A percentile compares a stretch with the other conserved stretches of the same genome.
Conservation (phyloP, 2,888 invertebrate species). For the Caenorhabditis afra region DNA sequence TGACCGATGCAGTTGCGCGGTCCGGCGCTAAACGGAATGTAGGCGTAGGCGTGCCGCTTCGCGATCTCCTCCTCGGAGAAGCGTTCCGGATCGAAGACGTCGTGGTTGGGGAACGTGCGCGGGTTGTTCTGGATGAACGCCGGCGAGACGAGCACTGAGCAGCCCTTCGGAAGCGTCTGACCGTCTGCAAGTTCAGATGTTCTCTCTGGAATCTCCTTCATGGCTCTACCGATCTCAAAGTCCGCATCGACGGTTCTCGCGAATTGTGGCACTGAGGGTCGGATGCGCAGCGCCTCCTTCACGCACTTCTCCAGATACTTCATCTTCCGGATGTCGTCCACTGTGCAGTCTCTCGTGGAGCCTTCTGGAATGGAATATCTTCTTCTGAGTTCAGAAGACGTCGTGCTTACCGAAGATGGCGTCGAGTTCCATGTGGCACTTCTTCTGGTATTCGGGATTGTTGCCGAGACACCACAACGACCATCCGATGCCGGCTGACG, state of each 20-base stretch:
- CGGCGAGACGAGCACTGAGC: conserved; percentile 62
- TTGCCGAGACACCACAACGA: conserved; percentile 81
- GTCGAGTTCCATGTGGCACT: conserved; percentile 65
- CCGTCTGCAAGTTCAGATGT: conserved; percentile 55
- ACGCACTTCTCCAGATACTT: conserved; percentile 78
- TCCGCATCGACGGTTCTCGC: conserved; percentile 63
- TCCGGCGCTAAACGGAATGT: conserved; percentile 83
- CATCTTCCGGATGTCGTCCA: conserved; percentile 77
- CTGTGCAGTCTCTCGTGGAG: conserved; percentile 74
- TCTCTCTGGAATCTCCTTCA: not conserved
- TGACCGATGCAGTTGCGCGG: conserved; percentile 82
- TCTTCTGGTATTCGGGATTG: conserved; percentile 81
- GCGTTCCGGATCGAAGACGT: conserved; percentile 62
- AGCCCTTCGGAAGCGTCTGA: conserved; percentile 58
- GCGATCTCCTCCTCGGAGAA: conserved; percentile 62
- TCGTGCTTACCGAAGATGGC: conserved; percentile 50
- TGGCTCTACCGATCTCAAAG: conserved; percentile 58
- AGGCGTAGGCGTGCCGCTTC: conserved; percentile 82
- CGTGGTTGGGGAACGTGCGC: conserved; percentile 40
- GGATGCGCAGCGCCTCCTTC: conserved; percentile 73
- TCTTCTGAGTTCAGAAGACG: no score
- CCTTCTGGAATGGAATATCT: conserved; percentile 54
- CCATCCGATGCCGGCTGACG: conserved; percentile 81
- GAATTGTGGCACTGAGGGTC: conserved; percentile 69
- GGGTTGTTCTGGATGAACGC: conserved; percentile 67